Evolutionary conservation across 1,140 invertebrate genomes (phyloP).

Genomic region (Copidosoma floridanum): DNA sequence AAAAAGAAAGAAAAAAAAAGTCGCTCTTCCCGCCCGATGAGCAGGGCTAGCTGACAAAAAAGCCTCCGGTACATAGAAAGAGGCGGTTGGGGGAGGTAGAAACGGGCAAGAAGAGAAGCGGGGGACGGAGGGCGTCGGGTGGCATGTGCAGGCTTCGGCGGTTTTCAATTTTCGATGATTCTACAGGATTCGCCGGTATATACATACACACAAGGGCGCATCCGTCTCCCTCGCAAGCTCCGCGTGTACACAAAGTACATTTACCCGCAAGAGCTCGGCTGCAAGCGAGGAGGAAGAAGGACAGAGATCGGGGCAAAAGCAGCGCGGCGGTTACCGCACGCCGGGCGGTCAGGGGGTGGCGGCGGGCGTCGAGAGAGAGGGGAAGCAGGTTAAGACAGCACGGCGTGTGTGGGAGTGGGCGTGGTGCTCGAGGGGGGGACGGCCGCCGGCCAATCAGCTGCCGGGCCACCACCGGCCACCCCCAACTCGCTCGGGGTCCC

Average conservation of each 20-base stretch:
- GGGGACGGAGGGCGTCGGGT: neutral
- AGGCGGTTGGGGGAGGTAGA: neutral
- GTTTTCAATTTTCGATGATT: conserved; percentile 59
- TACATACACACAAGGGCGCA: too few species aligned
- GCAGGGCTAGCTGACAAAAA: too few species aligned
- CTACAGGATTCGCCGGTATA: conserved; percentile 49
- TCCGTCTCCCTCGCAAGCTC: too few species aligned
- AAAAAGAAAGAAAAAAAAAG: neutral
- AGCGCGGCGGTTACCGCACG: neutral
- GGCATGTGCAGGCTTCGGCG: conserved; percentile 35
- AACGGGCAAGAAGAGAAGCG: too few species aligned
- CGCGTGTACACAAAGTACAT: too few species aligned
- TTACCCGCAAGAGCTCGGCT: too few species aligned
- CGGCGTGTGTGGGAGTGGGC: conserved; percentile 58
- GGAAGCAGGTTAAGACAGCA: conserved; percentile 44
- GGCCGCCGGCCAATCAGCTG: conserved; percentile 55
- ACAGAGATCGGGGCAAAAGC: conserved; percentile 9
- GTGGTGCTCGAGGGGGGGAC: conserved; percentile 47
- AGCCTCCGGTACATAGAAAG: too few species aligned
- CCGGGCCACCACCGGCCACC: conserved; percentile 48
- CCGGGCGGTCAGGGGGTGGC: neutral
- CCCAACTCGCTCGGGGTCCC: conserved; percentile 43
- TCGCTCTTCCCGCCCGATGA: neutral
- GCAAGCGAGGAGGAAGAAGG: conserved; percentile 10
- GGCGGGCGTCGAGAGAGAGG: conserved; percentile 29